Evolutionary conservation across 2,113 vertebrate species (phyloP).

Genomic region (Anarhynchus alexandrinus): DNA sequence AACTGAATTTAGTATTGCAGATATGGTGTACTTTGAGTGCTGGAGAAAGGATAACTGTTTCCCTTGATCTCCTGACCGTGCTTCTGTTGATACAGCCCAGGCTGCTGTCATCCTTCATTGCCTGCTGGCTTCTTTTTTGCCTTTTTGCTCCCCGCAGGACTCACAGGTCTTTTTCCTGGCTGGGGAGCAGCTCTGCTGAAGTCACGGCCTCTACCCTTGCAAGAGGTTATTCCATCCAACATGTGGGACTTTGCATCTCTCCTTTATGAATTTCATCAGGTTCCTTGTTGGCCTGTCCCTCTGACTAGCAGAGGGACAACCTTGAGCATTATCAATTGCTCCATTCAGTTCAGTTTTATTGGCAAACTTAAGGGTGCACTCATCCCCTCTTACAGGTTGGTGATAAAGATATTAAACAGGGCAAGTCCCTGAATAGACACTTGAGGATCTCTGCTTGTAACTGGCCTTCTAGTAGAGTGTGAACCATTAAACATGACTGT

Average conservation of each 20-base stretch:
- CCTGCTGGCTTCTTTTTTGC: not conserved
- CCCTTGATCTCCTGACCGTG: not conserved
- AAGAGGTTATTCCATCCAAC: not conserved
- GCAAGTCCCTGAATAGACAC: not conserved
- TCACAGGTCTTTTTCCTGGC: not conserved
- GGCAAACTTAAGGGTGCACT: not conserved
- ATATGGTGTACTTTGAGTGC: not conserved
- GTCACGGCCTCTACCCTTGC: not conserved
- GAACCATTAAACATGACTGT: not conserved
- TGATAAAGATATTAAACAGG: not conserved
- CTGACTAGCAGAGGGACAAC: not conserved
- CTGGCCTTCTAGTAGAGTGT: not conserved
- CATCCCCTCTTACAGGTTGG: not conserved
- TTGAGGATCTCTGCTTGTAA: not conserved
- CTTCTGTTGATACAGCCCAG: not conserved
- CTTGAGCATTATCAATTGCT: not conserved
- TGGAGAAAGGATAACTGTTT: not conserved
- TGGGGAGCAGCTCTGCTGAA: not conserved
- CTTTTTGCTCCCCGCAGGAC: not conserved
- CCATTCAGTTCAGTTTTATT: not conserved
- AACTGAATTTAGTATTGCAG: not conserved
- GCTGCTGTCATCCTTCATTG: not conserved
- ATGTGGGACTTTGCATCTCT: not conserved
- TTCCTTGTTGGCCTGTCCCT: not conserved
- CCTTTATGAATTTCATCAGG: not conserved